Evolutionary conservation across 1,140 invertebrate genomes (phyloP).

Genomic region (Spodoptera frugiperda): DNA sequence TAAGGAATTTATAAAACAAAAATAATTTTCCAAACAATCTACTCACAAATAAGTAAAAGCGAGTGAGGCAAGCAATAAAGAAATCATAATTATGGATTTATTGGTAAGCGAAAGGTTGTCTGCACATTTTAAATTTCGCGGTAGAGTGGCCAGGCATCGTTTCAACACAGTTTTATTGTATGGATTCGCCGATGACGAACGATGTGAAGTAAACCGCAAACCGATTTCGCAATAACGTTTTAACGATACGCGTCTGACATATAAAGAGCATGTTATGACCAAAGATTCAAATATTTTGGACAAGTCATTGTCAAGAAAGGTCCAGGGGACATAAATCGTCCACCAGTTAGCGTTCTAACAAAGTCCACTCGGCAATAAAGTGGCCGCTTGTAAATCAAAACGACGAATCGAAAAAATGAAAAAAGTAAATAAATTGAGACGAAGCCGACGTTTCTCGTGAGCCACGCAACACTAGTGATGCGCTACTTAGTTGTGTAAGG

Average conservation of each 20-base stretch:
- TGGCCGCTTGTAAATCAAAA: constrained; percentile 83
- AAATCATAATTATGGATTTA: constrained; percentile 34
- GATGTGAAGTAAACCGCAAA: constrained; percentile 49
- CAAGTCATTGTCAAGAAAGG: constrained; percentile 69
- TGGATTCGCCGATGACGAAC: constrained; percentile 45
- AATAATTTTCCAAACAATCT: not conserved
- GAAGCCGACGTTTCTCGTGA: constrained; percentile 68
- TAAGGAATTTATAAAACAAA: too few relatives aligned
- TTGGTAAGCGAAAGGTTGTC: constrained; percentile 26
- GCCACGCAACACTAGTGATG: constrained; percentile 64
- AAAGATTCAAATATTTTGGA: constrained; percentile 76
- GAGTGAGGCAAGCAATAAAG: constrained; percentile 12
- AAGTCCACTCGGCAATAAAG: constrained; percentile 79
- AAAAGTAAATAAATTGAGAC: constrained; percentile 70
- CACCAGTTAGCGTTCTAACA: constrained; percentile 78
- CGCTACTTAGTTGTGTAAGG: constrained; percentile 27
- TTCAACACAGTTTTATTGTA: constrained; percentile 51
- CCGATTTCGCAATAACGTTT: constrained; percentile 65
- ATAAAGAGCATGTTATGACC: constrained; percentile 66
- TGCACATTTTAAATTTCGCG: constrained; percentile 55
- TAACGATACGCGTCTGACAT: constrained; percentile 62
- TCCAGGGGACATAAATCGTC: constrained; percentile 77
- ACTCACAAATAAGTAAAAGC: not conserved
- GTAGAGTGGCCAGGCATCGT: constrained; percentile 43
- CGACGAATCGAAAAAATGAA: constrained; percentile 77